phyloP scores from a whole-genome alignment of 2,113 vertebrate genomes.

The Centropristis striata region DNA sequence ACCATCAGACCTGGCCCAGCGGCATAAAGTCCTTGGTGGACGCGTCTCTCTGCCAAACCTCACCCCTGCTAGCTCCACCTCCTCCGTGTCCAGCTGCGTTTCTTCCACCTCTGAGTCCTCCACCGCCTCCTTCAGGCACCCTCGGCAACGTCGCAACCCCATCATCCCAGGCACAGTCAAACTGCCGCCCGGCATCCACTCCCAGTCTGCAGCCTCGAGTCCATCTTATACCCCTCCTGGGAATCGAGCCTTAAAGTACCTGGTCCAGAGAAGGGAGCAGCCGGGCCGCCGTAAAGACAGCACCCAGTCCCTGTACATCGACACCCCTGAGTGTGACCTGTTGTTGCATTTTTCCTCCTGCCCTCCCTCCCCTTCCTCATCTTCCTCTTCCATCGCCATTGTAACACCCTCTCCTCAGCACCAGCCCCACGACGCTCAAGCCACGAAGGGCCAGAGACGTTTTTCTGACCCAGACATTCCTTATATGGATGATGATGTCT shows the following conservation, averaged over 20 bases:
- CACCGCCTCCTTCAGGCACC: slow-evolving; percentile 82
- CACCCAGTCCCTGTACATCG: slow-evolving; percentile 90
- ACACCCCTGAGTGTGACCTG: slow-evolving; percentile 69
- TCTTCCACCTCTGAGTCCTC: slow-evolving; percentile 73
- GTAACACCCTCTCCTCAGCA: slow-evolving; percentile 26
- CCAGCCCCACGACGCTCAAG: not conserved
- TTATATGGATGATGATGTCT: slow-evolving; percentile 66
- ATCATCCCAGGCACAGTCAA: slow-evolving; percentile 90
- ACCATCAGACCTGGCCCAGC: slow-evolving; percentile 58
- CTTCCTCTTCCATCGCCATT: slow-evolving; percentile 50
- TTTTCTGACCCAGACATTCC: slow-evolving; percentile 91
- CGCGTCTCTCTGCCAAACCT: slow-evolving; percentile 28
- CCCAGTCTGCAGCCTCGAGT: slow-evolving; percentile 46
- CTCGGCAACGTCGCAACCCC: slow-evolving; percentile 85
- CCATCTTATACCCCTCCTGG: not conserved
- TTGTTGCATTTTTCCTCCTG: slow-evolving; percentile 65
- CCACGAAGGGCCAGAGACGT: slow-evolving; percentile 83
- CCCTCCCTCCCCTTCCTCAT: slow-evolving; percentile 64
- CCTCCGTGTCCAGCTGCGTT: slow-evolving; percentile 79
- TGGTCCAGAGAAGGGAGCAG: slow-evolving; percentile 81
- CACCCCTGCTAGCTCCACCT: slow-evolving; percentile 62
- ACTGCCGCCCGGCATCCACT: slow-evolving; percentile 85
- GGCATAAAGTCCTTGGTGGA: slow-evolving; percentile 34
- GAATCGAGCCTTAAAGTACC: not conserved
- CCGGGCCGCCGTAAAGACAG: slow-evolving; percentile 89